Evolutionary conservation across 2,113 vertebrate species (phyloP).

Genomic region (Opisthocomus hoazin): DNA sequence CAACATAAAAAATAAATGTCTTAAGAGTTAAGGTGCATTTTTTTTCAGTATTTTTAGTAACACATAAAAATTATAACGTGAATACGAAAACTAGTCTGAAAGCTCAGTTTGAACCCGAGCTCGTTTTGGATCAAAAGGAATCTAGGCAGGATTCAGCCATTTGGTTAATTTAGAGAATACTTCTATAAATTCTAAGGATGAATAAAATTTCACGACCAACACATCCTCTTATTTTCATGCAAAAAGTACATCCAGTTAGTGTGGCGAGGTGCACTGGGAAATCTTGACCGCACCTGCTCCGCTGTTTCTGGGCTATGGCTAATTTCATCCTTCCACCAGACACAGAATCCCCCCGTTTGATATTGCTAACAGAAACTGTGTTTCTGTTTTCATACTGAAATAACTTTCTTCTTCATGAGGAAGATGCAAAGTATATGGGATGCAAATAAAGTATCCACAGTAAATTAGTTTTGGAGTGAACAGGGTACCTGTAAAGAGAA

Average conservation of each 20-base stretch:
- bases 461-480: background rate
- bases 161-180: background rate
- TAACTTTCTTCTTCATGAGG: background rate
- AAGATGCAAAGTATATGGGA: background rate
- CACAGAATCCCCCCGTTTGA: background rate
- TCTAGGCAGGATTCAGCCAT: background rate
- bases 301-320: background rate
- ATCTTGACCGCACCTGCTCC: background rate
- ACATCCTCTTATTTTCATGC: background rate
- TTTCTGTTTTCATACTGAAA: background rate
- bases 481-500: background rate
- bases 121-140: background rate
- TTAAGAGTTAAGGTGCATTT: background rate
- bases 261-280: background rate
- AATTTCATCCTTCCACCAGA: background rate
- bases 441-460: background rate
- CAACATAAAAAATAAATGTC: background rate
- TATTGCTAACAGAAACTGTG: background rate
- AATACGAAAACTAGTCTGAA: background rate
- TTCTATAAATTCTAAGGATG: background rate
- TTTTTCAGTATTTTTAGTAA: constrained; percentile 12
- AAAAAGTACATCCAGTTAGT: background rate
- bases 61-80: background rate
- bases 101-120: background rate
- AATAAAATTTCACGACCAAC: background rate